phyloP scores from a whole-genome alignment of 1,140 invertebrate species.

The Zaprionus inermis region DNA sequence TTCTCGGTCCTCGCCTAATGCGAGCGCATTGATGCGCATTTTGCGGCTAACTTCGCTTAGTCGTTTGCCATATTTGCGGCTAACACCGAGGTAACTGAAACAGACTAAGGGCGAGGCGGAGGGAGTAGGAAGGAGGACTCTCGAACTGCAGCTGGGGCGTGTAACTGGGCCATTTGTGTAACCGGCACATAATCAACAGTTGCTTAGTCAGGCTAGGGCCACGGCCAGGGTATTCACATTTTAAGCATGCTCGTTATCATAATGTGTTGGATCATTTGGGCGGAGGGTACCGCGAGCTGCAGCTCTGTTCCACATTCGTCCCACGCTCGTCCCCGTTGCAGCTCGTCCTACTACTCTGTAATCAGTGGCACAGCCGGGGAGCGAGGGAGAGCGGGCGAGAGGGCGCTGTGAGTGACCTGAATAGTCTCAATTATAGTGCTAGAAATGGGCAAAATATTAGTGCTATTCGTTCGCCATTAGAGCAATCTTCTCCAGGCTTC shows the following conservation, averaged over 20 bases:
- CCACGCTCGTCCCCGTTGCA: conserved; percentile 5
- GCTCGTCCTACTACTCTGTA: conserved; percentile 23
- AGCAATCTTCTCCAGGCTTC: neutral
- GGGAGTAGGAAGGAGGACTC: neutral
- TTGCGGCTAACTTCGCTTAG: conserved; percentile 15
- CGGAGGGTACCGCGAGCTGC: conserved; percentile 9
- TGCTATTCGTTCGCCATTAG: conserved; percentile 27
- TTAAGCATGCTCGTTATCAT: conserved; percentile 78
- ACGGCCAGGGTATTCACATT: conserved; percentile 29
- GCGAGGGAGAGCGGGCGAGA: neutral
- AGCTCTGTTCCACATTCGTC: conserved; percentile 27
- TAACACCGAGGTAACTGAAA: neutral
- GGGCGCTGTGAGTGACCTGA: conserved; percentile 61
- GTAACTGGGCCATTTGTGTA: conserved; percentile 78
- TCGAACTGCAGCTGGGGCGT: conserved; percentile 53
- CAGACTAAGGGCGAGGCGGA: neutral
- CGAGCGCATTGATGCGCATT: conserved; percentile 71
- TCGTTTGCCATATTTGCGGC: conserved; percentile 27
- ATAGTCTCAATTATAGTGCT: conserved; percentile 40
- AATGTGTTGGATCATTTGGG: conserved; percentile 69
- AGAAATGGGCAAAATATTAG: conserved; percentile 25
- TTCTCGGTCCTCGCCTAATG: conserved; percentile 66
- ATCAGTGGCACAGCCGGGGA: conserved; percentile 14
- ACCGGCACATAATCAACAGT: conserved; percentile 81
- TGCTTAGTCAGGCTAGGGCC: conserved; percentile 58